Percentiles rank a stretch among this genome's conserved stretches.
Conservation (phyloP, 2,888 invertebrate species). For the Trichacis sp. region DNA sequence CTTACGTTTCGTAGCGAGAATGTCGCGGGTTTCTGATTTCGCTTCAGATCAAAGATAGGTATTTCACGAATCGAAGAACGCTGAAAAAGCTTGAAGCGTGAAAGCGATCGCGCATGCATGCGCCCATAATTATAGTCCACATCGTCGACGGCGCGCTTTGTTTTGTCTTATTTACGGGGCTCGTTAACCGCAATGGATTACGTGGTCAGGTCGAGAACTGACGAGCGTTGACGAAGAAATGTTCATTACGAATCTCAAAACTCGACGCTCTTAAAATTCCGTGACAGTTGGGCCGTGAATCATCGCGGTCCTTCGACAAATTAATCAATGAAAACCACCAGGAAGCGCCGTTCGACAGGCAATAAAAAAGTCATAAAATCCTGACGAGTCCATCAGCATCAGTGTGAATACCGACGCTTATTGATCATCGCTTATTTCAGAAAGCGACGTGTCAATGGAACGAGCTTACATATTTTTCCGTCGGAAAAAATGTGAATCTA, state of each 20-base stretch:
- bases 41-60: too few species aligned
- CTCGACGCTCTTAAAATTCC: neutral
- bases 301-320: constrained; percentile 24
- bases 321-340: constrained; percentile 21
- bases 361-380: constrained; percentile 6
- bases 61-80: too few species aligned
- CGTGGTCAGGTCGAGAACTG: constrained; percentile 3
- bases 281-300: constrained; percentile 9
- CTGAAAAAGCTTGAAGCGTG: too few species aligned
- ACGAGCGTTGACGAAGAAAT: neutral
- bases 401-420: constrained; percentile 10
- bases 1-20: too few species aligned
- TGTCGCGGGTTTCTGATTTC: too few species aligned
- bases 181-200: constrained; percentile 21
- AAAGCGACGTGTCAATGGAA: neutral
- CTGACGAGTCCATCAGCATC: neutral
- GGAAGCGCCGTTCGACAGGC: neutral
- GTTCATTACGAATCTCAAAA: too few species aligned
- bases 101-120: constrained; percentile 44
- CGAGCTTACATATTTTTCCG: neutral
- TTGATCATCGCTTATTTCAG: neutral
- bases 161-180: constrained; percentile 28
- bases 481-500: constrained; percentile 26
- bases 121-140: constrained; percentile 43
- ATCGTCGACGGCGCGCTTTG: constrained; percentile 25